Conservation (phyloP, 2,888 invertebrate species). For the Bellardia pandia region DNA sequence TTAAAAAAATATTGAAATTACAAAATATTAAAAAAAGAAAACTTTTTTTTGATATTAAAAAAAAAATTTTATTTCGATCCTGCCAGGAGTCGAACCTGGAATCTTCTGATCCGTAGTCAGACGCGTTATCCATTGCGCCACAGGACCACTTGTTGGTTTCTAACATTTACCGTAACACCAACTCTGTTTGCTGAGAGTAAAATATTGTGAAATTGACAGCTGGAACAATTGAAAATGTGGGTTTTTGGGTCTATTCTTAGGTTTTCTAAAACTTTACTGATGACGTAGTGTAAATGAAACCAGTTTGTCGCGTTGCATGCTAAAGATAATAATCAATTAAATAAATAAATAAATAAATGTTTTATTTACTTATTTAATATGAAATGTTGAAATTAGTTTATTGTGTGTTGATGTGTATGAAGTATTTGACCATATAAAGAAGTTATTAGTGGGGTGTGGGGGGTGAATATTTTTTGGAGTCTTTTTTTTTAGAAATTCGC, state of each 20-base stretch:
- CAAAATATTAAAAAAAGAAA: constrained; percentile 36
- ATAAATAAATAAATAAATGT: not conserved
- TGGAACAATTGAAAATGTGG: not conserved
- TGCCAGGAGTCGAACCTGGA: constrained; percentile 85
- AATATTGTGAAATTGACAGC: too few relatives aligned
- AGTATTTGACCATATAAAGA: not conserved
- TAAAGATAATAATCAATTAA: not conserved
- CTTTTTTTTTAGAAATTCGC: too few relatives aligned
- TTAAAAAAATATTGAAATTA: not conserved
- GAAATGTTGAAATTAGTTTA: constrained; percentile 21
- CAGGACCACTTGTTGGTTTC: constrained; percentile 79
- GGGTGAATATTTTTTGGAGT: too few relatives aligned
- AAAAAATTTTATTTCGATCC: constrained; percentile 78
- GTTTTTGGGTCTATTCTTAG: constrained; percentile 1
- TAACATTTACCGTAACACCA: not conserved
- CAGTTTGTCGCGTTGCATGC: not conserved
- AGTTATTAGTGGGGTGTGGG: too few relatives aligned
- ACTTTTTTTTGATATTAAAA: constrained; percentile 33
- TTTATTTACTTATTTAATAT: constrained; percentile 3
- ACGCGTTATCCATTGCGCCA: constrained; percentile 85
- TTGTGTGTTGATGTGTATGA: not conserved
- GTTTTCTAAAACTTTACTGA: not conserved
- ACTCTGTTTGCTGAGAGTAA: too few relatives aligned
- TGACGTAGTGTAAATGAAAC: not conserved
- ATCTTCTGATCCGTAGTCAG: constrained; percentile 85